These are phyloP conservation scores for Rhamphomyia laevipes DNA, from an alignment of 2,888 invertebrate genomes.

Conservation along the genomic window DNA sequence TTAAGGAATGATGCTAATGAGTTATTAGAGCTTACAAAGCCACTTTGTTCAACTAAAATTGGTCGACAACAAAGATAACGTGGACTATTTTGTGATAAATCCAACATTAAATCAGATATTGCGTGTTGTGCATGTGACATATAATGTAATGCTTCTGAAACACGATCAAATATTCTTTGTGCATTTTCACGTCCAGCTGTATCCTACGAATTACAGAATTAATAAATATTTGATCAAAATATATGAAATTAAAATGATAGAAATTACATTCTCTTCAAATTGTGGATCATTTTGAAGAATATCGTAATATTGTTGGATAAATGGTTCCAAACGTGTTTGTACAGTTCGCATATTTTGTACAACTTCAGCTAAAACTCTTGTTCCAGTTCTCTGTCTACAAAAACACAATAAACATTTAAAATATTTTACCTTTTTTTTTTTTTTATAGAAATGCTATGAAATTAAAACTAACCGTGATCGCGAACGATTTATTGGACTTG, in stretches of 20 bases:
- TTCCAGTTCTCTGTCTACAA: constrained; percentile 29
- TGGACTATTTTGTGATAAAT: constrained; percentile 54
- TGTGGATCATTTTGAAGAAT: constrained; percentile 50
- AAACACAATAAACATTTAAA: not conserved
- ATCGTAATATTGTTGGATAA: constrained; percentile 48
- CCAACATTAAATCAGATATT: constrained; percentile 72
- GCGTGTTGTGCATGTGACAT: constrained; percentile 83
- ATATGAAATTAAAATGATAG: constrained; percentile 5
- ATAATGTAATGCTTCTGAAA: constrained; percentile 71
- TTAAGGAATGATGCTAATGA: constrained; percentile 13
- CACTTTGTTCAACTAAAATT: constrained; percentile 56
- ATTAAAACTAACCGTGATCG: no score
- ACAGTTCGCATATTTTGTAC: constrained; percentile 33
- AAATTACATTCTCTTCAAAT: constrained; percentile 34
- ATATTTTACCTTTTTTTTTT: constrained; percentile 1
- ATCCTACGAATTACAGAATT: constrained; percentile 19
- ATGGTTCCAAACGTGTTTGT: constrained; percentile 48
- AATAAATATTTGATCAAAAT: not conserved
- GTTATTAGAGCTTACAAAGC: constrained; percentile 36
- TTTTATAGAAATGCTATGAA: constrained; percentile 5
- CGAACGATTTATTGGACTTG: not conserved
- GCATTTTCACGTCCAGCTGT: constrained; percentile 41
- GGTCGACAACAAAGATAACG: constrained; percentile 58
- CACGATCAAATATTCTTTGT: constrained; percentile 59
- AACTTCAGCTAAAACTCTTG: constrained; percentile 31